phyloP scores from a whole-genome alignment of 2,113 vertebrate genomes.

The Paradisaea rubra region DNA sequence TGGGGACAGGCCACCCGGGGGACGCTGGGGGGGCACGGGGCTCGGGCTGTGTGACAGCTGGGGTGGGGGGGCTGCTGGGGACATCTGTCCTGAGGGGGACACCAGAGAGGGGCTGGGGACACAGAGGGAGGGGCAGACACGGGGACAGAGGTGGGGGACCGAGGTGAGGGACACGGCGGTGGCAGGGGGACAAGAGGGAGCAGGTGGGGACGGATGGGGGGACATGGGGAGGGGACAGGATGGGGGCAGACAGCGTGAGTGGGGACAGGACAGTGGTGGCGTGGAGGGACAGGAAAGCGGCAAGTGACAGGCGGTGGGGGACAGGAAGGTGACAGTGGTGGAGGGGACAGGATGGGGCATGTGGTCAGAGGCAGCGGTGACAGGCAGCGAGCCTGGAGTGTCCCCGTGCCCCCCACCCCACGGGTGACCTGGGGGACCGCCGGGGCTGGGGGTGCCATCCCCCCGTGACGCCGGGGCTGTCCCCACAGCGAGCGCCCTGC shows the following conservation, averaged over 20 bases:
- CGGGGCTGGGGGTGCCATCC: background rate
- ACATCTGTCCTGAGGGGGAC: background rate
- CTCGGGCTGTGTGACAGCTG: background rate
- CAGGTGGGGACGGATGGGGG: no score
- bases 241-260: no score
- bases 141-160: background rate
- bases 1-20: background rate
- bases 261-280: no score
- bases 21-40: background rate
- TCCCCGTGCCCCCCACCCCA: background rate
- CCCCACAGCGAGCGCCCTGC: background rate
- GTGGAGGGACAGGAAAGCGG: no score
- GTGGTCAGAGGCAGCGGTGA: background rate
- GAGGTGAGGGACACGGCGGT: background rate
- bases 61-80: background rate
- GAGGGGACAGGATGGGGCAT: fast-evolving
- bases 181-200: background rate
- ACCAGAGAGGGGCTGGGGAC: background rate
- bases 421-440: background rate
- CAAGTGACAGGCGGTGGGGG: background rate
- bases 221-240: no score
- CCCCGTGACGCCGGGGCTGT: background rate
- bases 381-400: background rate
- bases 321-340: background rate
- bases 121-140: background rate